Base-by-base conservation (phyloP, 2,888 invertebrate genomes). In the Hesperia comma region DNA sequence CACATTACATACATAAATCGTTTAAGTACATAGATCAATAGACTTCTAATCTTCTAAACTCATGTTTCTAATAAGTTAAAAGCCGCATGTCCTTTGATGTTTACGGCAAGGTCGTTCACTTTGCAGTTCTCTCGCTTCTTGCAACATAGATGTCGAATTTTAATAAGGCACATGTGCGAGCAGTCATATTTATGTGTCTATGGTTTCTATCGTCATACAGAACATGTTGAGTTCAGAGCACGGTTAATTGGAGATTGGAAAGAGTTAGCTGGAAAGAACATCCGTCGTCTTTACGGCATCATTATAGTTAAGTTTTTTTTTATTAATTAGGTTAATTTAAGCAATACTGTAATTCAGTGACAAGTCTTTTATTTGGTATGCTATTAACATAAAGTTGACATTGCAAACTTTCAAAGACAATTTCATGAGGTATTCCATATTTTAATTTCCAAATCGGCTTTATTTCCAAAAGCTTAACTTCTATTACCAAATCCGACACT, bases 71-170 rank as follows among this genome's bases (percentile, higher is more conserved):
- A 53, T 32, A 26, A 53, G 32, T 49, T 19, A 49, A 46, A 43
- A 46, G n/a, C 46, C 2, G 17, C 58, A 33, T 60, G 66, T 66
- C 66, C 66, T 60, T 54, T 60, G 54, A 17, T 66, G 60, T 60
- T 60, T 33, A 32, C 33, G 3, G 46, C 66, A 21, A 66, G 60
- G 66, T 54, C 60, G 66, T 60, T 53, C 32, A 58, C 43, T 66
- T 60, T 37, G 46, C 66, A 55, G 40, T 58, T 58, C 53, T 53
- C 26, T 53, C 49, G 37, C 40, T 26, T 40, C 21, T 64, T 64
- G 54, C 60, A 54, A 66, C 54, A 66, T 54, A 66, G 15, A 43
- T 33, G 21, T 43, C 51, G 15, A 26, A 43, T 64, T 55, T 19
- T 54, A 15, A 62, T 63, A 63, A 54, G 62, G 6, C 8, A 43